Evolutionary conservation across 2,113 vertebrate genomes (phyloP).

Genomic region (Mastomys natalensis): DNA sequence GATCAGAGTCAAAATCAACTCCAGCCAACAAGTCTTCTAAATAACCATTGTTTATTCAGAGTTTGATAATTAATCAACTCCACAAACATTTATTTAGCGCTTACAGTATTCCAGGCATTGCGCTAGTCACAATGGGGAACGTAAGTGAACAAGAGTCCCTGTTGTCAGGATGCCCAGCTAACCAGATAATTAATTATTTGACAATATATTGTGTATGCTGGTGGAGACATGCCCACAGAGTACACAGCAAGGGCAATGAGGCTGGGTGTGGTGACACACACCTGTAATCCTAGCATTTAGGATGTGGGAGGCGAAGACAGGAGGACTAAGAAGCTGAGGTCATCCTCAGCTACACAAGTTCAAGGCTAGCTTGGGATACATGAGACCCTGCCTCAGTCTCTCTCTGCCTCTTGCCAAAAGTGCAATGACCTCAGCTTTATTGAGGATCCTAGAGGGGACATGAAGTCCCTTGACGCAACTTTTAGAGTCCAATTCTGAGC

Average conservation of each 20-base stretch:
- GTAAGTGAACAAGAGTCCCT: not conserved
- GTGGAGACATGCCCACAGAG: not conserved
- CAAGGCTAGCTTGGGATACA: not conserved
- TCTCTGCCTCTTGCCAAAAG: not conserved
- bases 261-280: not conserved
- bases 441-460: not conserved
- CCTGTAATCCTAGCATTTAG: not conserved
- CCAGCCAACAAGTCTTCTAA: not conserved
- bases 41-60: conserved; percentile 34
- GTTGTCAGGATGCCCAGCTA: not conserved
- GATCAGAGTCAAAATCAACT: conserved; percentile 47
- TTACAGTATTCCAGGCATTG: conserved; percentile 37
- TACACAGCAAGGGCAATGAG: not conserved
- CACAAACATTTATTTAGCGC: conserved; percentile 53
- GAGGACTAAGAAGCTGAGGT: not conserved
- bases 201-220: not conserved
- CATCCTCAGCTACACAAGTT: not conserved
- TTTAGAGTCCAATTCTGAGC: conserved; percentile 3
- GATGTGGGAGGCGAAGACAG: not conserved
- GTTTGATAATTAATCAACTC: conserved; percentile 41
- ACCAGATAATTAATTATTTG: conserved; percentile 25
- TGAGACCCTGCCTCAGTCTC: not conserved
- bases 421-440: not conserved
- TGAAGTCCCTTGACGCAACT: not conserved
- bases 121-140: not conserved